phyloP scores from a whole-genome alignment of 2,797 vertebrate species.

The Siniperca obscura region DNA sequence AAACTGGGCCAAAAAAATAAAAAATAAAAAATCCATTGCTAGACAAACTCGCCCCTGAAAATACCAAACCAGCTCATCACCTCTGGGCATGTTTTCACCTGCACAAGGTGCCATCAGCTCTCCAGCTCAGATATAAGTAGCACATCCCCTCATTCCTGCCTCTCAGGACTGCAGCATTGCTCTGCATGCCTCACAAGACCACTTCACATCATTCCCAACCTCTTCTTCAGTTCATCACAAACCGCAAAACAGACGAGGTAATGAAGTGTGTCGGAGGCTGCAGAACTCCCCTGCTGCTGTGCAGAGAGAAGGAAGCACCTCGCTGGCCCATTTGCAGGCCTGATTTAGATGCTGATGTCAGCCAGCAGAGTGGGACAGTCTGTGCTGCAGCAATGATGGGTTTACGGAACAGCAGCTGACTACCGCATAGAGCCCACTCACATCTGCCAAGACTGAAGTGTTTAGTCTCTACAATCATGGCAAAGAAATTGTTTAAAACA shows the following conservation, averaged over 20 bases:
- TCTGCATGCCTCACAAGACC: neutral
- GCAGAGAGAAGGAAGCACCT: slow-evolving; percentile 50
- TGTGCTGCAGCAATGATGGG: slow-evolving; percentile 47
- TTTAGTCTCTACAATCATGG: slow-evolving; percentile 8
- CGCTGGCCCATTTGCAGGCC: slow-evolving; percentile 64
- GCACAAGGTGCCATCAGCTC: slow-evolving; percentile 37
- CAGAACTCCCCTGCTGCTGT: slow-evolving; percentile 42
- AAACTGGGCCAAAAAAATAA: slow-evolving; percentile 5
- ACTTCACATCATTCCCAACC: neutral
- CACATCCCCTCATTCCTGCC: slow-evolving; percentile 17
- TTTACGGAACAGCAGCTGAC: slow-evolving; percentile 37
- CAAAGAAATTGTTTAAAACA: neutral
- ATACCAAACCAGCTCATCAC: slow-evolving; percentile 34
- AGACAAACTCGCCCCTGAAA: neutral
- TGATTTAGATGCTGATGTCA: slow-evolving; percentile 76
- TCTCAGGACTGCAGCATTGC: neutral
- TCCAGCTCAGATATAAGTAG: neutral
- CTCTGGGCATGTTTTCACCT: slow-evolving; percentile 64
- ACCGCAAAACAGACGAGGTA: neutral
- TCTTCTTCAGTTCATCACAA: neutral
- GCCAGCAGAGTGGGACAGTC: slow-evolving; percentile 43
- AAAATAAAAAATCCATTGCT: neutral
- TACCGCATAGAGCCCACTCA: slow-evolving; percentile 37
- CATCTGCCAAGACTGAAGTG: slow-evolving; percentile 50
- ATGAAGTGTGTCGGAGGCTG: slow-evolving; percentile 26